A percentile compares a stretch with the other conserved stretches of the same genome.
These are phyloP conservation scores for Polyergus mexicanus DNA, from an alignment of 1,140 invertebrate species.

Conservation along the genomic window DNA sequence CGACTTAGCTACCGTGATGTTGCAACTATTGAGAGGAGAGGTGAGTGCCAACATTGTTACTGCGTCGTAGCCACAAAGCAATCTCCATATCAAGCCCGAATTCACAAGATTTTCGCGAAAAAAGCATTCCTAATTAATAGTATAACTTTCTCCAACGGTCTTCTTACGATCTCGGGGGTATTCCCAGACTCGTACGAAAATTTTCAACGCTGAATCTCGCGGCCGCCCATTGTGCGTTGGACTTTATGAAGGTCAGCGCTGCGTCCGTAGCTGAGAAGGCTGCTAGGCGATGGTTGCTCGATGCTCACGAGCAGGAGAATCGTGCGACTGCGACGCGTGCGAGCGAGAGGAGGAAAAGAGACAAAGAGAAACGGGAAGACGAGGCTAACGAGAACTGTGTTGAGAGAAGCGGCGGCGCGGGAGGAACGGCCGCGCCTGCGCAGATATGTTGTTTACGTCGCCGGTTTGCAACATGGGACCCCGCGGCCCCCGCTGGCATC, in stretches of 20 bases:
- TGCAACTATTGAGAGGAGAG: constrained; percentile 17
- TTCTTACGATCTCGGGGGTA: background rate
- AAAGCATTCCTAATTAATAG: constrained; percentile 33
- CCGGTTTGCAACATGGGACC: constrained; percentile 72
- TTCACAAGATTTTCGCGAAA: background rate
- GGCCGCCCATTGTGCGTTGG: constrained; percentile 46
- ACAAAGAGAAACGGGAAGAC: constrained; percentile 27
- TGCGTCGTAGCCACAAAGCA: constrained; percentile 25
- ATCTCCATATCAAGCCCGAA: constrained; percentile 42
- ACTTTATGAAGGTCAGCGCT: constrained; percentile 73
- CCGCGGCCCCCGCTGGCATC: constrained; percentile 49
- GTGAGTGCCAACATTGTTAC: constrained; percentile 42
- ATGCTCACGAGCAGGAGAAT: constrained; percentile 43
- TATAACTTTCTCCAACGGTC: constrained; percentile 29
- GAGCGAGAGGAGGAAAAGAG: constrained; percentile 18
- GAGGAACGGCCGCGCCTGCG: constrained; percentile 78
- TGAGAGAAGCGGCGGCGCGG: constrained; percentile 57
- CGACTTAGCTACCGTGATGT: constrained; percentile 12
- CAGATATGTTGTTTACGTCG: constrained; percentile 83
- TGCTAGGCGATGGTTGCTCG: constrained; percentile 65
- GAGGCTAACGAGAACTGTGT: constrained; percentile 29
- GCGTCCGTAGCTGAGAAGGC: constrained; percentile 56
- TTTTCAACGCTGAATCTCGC: constrained; percentile 26
- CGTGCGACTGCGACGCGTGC: background rate
- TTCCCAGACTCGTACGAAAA: constrained; percentile 31